Percentiles rank a stretch among this genome's conserved stretches.
Evolutionary conservation across 2,888 invertebrate genomes (phyloP).

Genomic region (Lasioglossum morio): DNA sequence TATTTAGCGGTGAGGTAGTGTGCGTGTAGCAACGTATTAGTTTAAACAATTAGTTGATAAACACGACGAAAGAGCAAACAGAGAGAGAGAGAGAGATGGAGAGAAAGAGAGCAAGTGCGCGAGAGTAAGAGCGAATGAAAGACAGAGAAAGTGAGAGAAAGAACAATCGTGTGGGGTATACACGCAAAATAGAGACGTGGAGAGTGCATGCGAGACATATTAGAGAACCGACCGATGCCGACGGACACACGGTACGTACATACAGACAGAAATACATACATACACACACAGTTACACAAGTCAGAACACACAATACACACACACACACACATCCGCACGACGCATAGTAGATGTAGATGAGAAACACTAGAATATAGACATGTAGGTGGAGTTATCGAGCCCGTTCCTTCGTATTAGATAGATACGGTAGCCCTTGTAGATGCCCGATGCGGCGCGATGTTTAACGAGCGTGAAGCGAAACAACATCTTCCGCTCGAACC

Average conservation of each 20-base stretch:
- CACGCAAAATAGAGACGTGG: neutral
- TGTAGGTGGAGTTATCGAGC: conserved; percentile 74
- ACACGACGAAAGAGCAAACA: conserved; percentile 4
- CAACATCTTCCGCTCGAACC: conserved; percentile 18
- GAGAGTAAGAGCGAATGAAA: neutral
- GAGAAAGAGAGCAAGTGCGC: neutral
- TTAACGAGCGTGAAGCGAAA: conserved; percentile 35
- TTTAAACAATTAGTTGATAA: conserved; percentile 69
- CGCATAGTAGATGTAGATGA: conserved; percentile 71
- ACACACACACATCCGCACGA: conserved; percentile 53
- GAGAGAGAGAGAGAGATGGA: neutral
- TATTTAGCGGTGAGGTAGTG: conserved; percentile 75
- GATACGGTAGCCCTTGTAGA: conserved; percentile 49
- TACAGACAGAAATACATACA: neutral
- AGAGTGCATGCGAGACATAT: neutral
- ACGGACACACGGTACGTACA: neutral
- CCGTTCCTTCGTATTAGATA: conserved; percentile 74
- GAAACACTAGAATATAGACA: conserved; percentile 68
- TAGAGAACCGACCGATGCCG: neutral
- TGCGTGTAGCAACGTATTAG: conserved; percentile 70
- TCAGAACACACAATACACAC: neutral
- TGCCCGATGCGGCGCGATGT: conserved; percentile 39
- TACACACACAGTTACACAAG: conserved; percentile 3
- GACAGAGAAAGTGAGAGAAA: neutral
- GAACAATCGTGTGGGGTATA: neutral